phyloP scores from a whole-genome alignment of 2,797 vertebrate genomes.

The Iguana delicatissima region DNA sequence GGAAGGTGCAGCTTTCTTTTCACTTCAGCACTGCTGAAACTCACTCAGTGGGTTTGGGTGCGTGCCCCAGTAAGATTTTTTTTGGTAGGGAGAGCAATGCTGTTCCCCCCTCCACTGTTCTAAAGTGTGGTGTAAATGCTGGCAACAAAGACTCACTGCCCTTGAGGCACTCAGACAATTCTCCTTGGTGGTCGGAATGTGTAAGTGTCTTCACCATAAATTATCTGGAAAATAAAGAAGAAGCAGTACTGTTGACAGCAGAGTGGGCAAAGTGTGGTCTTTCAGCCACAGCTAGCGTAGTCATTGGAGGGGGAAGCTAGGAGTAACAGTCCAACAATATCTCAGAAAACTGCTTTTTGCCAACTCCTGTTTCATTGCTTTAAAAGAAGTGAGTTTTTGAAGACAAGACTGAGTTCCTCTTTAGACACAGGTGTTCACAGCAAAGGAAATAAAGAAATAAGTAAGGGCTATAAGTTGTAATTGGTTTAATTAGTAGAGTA shows the following conservation, averaged over 20 bases:
- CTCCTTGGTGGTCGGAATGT: background rate
- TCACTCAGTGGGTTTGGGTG: no score
- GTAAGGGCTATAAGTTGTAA: background rate
- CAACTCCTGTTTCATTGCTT: no score
- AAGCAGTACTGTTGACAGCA: background rate
- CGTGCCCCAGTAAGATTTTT: no score
- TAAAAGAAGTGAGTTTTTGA: background rate
- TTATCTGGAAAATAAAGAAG: background rate
- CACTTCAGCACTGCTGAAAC: no score
- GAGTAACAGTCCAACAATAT: no score
- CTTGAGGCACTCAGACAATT: background rate
- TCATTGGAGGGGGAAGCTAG: no score
- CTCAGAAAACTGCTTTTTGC: no score
- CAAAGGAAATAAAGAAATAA: background rate
- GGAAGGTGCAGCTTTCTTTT: no score
- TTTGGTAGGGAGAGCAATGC: no score
- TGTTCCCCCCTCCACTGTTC: no score
- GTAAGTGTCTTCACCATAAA: background rate
- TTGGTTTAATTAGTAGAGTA: conserved; percentile 3
- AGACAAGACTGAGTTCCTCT: background rate
- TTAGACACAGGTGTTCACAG: background rate
- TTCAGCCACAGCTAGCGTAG: no score
- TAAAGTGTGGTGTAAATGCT: background rate
- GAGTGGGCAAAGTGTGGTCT: no score
- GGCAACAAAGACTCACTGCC: background rate